Evolutionary conservation across 2,113 vertebrate genomes (phyloP), one percentile per base, ranked within the genome.

Genomic region (Mesitornis unicolor): DNA sequence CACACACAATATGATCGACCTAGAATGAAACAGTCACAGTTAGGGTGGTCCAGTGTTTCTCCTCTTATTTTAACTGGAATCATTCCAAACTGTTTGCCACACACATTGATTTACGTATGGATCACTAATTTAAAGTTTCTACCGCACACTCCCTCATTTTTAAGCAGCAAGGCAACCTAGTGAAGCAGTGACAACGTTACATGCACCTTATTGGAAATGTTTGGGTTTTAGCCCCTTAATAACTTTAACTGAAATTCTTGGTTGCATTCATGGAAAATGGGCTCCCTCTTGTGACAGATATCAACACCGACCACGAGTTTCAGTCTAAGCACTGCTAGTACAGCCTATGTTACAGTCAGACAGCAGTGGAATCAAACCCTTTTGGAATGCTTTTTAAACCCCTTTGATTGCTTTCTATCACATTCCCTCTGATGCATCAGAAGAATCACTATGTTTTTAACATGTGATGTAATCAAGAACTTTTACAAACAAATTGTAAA

Each of bases 1-100:
- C 99, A 99, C 10, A 99, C 99, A 48, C 99, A 99, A 84, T 99
- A 99, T 7, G 99, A 99, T 25, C 99, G 99, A 56, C 99, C 99
- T 99, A 94, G 63, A 95, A 97, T 0, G 1, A 94, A 95, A 96
- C 22, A 89, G 83, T 10, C 69, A 81, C 61, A 63, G 91, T 90
- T 61, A 69, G 91, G 71, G 59, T 13, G 87, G 18, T 31, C 93
- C 45, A 68, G 67, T 38, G 48, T 51, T 85, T 74, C 67, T 86
- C 71, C 31, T 79, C 87, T 82, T 69, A 50, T 10, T 53, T 78
- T 65, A 59, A 83, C 16, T 43, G 13, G 33, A 9, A 92, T 70
- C 26, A 83, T 14, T 86, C 21, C 51, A 65, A 73, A 60, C 17
- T 16, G 60, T 40, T 36, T 2, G 1, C n/a, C 45, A 71, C 10